Conservation (phyloP, 1,140 invertebrate genomes). For the Drosophila sechellia region DNA sequence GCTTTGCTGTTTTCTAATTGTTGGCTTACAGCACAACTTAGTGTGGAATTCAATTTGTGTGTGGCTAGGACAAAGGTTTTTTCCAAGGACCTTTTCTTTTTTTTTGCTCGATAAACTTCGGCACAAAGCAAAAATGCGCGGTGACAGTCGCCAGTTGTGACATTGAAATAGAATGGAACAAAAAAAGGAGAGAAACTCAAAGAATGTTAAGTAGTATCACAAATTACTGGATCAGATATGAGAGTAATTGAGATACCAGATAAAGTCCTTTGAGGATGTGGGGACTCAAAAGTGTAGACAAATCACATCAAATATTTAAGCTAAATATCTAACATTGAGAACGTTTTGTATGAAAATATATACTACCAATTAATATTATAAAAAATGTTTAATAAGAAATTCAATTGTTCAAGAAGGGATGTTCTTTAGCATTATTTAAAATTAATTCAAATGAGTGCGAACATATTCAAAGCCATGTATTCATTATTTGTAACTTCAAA, state of each 20-base stretch:
- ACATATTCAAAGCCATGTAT: too few species aligned
- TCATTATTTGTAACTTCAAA: not conserved
- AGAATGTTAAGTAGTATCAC: slow-evolving; percentile 43
- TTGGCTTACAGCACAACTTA: slow-evolving; percentile 79
- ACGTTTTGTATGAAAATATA: too few species aligned
- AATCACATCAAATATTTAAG: too few species aligned
- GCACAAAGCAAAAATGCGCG: slow-evolving; percentile 80
- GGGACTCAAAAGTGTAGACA: not conserved
- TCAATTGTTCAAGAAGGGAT: too few species aligned
- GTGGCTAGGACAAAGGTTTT: slow-evolving; percentile 26
- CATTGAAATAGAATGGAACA: slow-evolving; percentile 59
- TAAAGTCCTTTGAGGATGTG: not conserved
- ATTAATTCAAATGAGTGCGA: too few species aligned
- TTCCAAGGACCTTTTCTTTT: slow-evolving; percentile 21
- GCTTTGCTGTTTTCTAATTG: slow-evolving; percentile 81
- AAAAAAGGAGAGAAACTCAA: slow-evolving; percentile 9
- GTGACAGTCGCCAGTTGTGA: slow-evolving; percentile 71
- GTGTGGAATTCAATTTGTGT: slow-evolving; percentile 79
- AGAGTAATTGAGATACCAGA: slow-evolving; percentile 13
- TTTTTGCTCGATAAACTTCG: slow-evolving; percentile 52
- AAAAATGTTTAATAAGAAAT: too few species aligned
- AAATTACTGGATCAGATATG: slow-evolving; percentile 14
- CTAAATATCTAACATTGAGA: too few species aligned
- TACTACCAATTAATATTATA: too few species aligned
- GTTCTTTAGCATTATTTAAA: too few species aligned